Conservation (phyloP, 2,113 vertebrate species). For the Hemichromis elongatus region DNA sequence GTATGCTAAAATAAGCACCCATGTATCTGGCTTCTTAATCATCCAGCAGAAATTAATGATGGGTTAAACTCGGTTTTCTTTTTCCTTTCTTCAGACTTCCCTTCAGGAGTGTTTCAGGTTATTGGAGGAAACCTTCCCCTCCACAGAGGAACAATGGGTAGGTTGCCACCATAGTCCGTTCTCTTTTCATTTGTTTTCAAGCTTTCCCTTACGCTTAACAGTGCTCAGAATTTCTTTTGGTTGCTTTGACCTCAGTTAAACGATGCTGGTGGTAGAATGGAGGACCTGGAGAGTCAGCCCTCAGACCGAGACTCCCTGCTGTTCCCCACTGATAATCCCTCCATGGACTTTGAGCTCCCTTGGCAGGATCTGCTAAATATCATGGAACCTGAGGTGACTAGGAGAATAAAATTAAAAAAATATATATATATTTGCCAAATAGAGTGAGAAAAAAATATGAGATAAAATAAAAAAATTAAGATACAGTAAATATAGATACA, state of each 20-base stretch:
- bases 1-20: not conserved
- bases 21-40: not conserved
- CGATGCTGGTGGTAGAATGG: slow-evolving; percentile 52
- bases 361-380: slow-evolving; percentile 94
- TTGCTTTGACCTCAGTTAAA: slow-evolving; percentile 58
- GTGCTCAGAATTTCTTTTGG: not conserved
- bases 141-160: slow-evolving; percentile 79
- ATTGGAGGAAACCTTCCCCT: slow-evolving; percentile 81
- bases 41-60: not conserved
- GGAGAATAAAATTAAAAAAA: not conserved
- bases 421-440: not conserved
- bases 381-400: slow-evolving; percentile 87
- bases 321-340: slow-evolving; percentile 66
- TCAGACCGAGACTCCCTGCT: slow-evolving; percentile 56
- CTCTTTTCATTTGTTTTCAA: not conserved
- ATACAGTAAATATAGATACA: not conserved
- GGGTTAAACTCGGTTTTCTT: not conserved
- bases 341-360: slow-evolving; percentile 86
- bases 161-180: not conserved
- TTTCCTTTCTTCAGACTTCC: slow-evolving; percentile 68
- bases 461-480: not conserved
- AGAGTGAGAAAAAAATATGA: not conserved
- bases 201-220: not conserved
- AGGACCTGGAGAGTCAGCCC: slow-evolving; percentile 44
- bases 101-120: slow-evolving; percentile 86